Evolutionary conservation across 2,888 invertebrate genomes (phyloP), one percentile per base, ranked within the genome.

Genomic region (Trimorus sp.): DNA sequence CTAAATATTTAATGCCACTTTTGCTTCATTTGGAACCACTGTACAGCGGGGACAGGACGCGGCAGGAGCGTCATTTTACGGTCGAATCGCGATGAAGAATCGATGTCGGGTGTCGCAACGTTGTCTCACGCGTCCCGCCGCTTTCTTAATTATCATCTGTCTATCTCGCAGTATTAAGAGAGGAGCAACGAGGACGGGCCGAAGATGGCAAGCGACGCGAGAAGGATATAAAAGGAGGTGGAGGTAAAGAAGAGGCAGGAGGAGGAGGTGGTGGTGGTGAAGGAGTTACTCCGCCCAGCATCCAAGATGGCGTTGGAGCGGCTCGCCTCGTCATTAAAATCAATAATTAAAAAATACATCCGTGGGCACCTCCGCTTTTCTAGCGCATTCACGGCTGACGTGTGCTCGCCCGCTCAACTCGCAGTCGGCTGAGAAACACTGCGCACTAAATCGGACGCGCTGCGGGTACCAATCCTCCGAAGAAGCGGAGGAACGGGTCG

Each of bases 291-390:
- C 91, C 91, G 91, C 91, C 91, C 91, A 91, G 91, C 91, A 91
- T 91, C 91, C 91, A 91, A 91, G 91, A 91, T 91, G 91, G 91
- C 91, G 91, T 90, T 90, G 89, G 88, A 89, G 89, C 89, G 87
- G 87, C 89, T 89, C 90, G 90, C 90, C 91, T 91, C 90, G 90
- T 91, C 91, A 91, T 91, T 91, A 91, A 91, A 91, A 91, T 91
- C 91, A 91, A 91, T 91, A 91, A 91, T 91, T 91, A 91, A 91
- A 91, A 91, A 91, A 91, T 91, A 91, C 91, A 91, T 90, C 90
- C 90, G 90, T 90, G 89, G 90, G 88, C 90, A 89, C 90, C 90
- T 90, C 90, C 89, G 89, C 89, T 90, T 89, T 90, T 90, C 90
- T 89, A 90, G 90, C 89, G 89, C 89, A 88, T 88, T 83, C 83